Conservation (phyloP, 2,888 invertebrate genomes). For the Troides aeacus region DNA sequence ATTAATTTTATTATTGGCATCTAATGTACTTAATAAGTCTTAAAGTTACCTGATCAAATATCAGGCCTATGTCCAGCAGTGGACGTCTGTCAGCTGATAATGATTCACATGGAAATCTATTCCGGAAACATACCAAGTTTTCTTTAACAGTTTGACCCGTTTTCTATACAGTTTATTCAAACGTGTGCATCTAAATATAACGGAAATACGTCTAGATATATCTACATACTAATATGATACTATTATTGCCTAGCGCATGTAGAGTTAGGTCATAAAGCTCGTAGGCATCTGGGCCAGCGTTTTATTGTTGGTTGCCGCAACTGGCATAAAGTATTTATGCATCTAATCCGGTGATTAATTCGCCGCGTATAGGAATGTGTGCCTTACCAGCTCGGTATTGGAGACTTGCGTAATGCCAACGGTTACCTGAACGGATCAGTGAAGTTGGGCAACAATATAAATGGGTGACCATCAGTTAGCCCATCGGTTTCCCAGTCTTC, state of each 20-base stretch:
- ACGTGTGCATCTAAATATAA: too few relatives aligned
- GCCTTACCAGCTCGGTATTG: constrained; percentile 1
- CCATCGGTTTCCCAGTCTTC: constrained; percentile 26
- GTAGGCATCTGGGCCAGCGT: constrained; percentile 54
- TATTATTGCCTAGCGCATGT: constrained; percentile 14
- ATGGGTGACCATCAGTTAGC: constrained; percentile 39
- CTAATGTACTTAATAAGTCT: too few relatives aligned
- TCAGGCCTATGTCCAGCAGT: too few relatives aligned
- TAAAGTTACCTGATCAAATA: too few relatives aligned
- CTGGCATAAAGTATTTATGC: constrained; percentile 44
- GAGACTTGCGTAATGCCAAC: constrained; percentile 19
- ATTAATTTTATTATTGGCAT: too few relatives aligned
- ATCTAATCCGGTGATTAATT: constrained; percentile 44
- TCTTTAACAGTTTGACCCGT: too few relatives aligned
- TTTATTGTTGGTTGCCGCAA: constrained; percentile 54
- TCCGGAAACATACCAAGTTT: too few relatives aligned
- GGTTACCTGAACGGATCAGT: too few relatives aligned
- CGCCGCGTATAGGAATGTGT: constrained; percentile 25
- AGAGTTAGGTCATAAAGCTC: constrained; percentile 53
- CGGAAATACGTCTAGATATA: too few relatives aligned
- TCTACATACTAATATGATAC: constrained; percentile 4
- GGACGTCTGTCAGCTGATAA: too few relatives aligned
- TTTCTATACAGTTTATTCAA: too few relatives aligned
- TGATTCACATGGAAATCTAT: too few relatives aligned
- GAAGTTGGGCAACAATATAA: background rate